These are phyloP conservation scores for Drosophila lacicola DNA, from an alignment of 2,888 invertebrate species.

Conservation along the genomic window DNA sequence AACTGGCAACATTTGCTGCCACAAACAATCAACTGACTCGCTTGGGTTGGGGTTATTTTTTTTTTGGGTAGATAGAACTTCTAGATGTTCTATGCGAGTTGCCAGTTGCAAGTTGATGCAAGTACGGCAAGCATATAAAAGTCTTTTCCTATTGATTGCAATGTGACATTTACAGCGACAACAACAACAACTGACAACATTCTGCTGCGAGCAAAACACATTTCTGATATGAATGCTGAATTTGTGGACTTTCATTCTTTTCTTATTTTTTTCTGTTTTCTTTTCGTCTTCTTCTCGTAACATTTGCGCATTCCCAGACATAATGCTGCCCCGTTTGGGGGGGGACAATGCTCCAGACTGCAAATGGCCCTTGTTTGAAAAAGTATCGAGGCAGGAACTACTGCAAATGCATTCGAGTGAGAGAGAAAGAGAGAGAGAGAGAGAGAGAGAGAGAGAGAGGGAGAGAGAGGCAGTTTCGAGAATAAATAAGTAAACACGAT, in stretches of 20 bases:
- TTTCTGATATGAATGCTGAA: conserved; percentile 28
- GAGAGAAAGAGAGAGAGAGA: no score
- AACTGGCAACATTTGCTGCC: conserved; percentile 29
- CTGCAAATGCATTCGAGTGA: no score
- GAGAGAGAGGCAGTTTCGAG: no score
- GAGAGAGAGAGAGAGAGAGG: no score
- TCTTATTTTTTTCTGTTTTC: neutral
- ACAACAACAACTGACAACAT: conserved; percentile 17
- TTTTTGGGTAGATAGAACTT: no score
- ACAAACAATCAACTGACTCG: conserved; percentile 33
- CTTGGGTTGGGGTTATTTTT: no score
- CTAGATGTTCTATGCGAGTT: neutral
- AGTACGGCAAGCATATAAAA: conserved; percentile 41
- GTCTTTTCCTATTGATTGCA: conserved; percentile 54
- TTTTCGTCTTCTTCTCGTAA: neutral
- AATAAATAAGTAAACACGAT: no score
- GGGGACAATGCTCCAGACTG: no score
- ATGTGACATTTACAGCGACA: conserved; percentile 44
- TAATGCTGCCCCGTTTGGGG: neutral
- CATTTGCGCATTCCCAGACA: conserved; percentile 33
- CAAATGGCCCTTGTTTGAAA: no score
- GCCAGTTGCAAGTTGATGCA: conserved; percentile 6
- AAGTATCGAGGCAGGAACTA: no score
- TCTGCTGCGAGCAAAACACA: no score
- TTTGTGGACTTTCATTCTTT: conserved; percentile 16